Evolutionary conservation across 92 coral and sea anemone species (phyloP), one percentile per base, ranked within the genome.

Genomic region (Parazoanthus swiftii): DNA sequence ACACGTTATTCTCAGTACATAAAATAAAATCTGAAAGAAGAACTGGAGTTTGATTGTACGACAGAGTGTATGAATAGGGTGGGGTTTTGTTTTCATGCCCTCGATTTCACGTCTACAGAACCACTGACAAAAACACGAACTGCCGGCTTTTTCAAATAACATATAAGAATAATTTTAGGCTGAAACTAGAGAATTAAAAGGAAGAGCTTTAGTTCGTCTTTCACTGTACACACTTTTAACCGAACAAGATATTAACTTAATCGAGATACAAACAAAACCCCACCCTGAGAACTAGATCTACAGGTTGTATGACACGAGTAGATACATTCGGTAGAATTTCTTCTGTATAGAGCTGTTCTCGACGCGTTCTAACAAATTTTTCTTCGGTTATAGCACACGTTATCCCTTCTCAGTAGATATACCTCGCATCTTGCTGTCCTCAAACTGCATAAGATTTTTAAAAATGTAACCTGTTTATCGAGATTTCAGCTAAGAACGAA

Each of bases 41-140:
- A 20, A 65, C 44, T 25, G 9, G 16, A 72, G 54, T 6, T 73
- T 33, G 86, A n/a, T 25, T 44, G 23, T 13, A 48, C 44, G 43
- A 71, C 29, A 0, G 33, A 29, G 51, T 51, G 70, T 56, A 23
- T 26, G 38, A 58, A 37, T 74, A 84, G 91, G 95, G 93, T 81
- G 93, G 85, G 91, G 95, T 88, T 93, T 58, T 92, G 93, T 90
- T 90, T 81, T 88, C 51, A 36, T 71, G 36, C 88, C 93, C 90
- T 81, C 85, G 93, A 42, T 88, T 54, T 87, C 91, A 56, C 85
- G 68, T 82, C 80, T 65, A 79, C 72, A 81, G 59, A 74, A 66
- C 56, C 67, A 39, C 37, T 26, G 54, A 42, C 78, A 63, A 78
- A 59, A 78, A 78, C 37, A 56, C 38, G 33, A 88, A 66, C 81